Conservation (phyloP, 2,113 vertebrate genomes). For the Bufo gargarizans region DNA sequence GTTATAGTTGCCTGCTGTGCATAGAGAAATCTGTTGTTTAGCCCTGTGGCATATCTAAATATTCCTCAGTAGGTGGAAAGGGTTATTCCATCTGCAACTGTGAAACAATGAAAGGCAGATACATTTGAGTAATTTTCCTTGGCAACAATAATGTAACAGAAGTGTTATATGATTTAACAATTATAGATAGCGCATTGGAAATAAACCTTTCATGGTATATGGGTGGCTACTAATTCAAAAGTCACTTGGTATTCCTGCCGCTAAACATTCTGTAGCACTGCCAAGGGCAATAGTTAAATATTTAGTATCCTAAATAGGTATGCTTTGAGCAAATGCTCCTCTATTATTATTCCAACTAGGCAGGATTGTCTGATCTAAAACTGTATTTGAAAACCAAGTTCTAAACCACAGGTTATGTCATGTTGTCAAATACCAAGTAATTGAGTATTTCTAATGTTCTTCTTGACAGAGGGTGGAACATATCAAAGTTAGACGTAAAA, state of each 20-base stretch:
- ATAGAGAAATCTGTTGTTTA: constrained; percentile 26
- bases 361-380: constrained; percentile 25
- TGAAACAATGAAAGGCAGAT: constrained; percentile 8
- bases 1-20: not conserved
- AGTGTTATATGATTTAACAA: constrained; percentile 39
- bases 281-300: constrained; percentile 58
- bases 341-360: constrained; percentile 31
- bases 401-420: constrained; percentile 41
- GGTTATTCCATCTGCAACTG: constrained; percentile 24
- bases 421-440: constrained; percentile 30
- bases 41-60: constrained; percentile 16
- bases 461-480: constrained; percentile 8
- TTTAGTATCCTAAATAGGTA: constrained; percentile 56
- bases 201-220: constrained; percentile 38
- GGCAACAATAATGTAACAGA: constrained; percentile 41
- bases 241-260: constrained; percentile 43
- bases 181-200: constrained; percentile 29
- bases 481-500: constrained; percentile 31
- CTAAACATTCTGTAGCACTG: constrained; percentile 41
- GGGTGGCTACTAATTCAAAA: constrained; percentile 24
- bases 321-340: constrained; percentile 44
- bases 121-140: constrained; percentile 44
- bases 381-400: constrained; percentile 31
- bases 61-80: constrained; percentile 13
- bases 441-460: constrained; percentile 21